These are phyloP conservation scores for Vireo griseus DNA, from an alignment of 2,797 vertebrate genomes.

Conservation along the genomic window DNA sequence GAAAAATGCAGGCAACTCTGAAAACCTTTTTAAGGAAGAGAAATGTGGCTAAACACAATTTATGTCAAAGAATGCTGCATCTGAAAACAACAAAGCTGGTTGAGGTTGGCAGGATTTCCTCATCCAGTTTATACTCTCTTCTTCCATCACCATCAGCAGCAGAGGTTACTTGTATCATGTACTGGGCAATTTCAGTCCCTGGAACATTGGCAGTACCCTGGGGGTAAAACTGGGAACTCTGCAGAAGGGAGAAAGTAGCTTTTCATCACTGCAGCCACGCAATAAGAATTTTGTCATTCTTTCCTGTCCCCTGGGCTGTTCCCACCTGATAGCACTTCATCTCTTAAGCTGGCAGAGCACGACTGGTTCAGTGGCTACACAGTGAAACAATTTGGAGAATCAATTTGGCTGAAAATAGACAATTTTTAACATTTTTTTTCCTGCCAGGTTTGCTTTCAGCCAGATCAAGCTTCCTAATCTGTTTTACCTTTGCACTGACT, in stretches of 20 bases:
- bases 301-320: not conserved
- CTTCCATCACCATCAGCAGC: not conserved
- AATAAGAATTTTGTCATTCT: not conserved
- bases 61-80: not conserved
- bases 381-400: not conserved
- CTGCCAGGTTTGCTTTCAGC: not conserved
- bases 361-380: not conserved
- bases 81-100: not conserved
- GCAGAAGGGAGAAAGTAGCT: not conserved
- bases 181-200: not conserved
- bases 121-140: not conserved
- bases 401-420: not conserved
- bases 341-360: not conserved
- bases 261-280: not conserved
- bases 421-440: not conserved
- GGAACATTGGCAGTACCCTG: not conserved
- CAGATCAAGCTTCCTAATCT: not conserved
- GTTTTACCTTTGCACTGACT: not conserved
- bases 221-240: not conserved
- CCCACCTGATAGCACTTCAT: fast-evolving
- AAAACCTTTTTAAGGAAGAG: not conserved
- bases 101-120: not conserved
- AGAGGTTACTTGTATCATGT: not conserved
- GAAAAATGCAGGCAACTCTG: not conserved
- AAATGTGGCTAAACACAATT: not conserved